phyloP scores from a whole-genome alignment of 2,797 vertebrate genomes.

The Propithecus perrieri region DNA sequence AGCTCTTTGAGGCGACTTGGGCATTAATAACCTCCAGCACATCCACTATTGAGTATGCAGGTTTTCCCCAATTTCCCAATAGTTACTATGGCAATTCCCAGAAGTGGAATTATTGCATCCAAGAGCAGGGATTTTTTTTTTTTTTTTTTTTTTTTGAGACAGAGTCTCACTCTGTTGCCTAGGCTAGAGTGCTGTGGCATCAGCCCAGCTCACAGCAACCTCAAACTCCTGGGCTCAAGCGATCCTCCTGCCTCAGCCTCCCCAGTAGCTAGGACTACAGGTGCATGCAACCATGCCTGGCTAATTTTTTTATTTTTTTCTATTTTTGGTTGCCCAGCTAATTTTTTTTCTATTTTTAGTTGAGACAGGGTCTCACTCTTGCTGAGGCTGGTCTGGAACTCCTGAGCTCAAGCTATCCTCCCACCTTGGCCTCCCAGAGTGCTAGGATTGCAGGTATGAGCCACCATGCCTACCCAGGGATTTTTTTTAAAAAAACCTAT shows the following conservation, averaged over 20 bases:
- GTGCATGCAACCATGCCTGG: too few species aligned
- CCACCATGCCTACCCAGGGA: too few species aligned
- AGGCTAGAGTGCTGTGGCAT: background rate
- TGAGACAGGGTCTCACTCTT: too few species aligned
- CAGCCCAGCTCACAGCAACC: background rate
- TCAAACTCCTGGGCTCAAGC: background rate
- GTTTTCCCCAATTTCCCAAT: background rate
- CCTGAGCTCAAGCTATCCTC: too few species aligned
- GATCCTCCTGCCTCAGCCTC: too few species aligned
- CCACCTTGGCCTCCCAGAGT: too few species aligned
- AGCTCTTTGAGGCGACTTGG: conserved; percentile 2
- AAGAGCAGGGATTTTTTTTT: background rate
- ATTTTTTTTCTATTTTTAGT: too few species aligned
- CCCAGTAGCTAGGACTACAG: background rate
- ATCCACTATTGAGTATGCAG: background rate
- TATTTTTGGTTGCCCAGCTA: too few species aligned
- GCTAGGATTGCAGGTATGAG: too few species aligned
- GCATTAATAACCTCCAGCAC: background rate
- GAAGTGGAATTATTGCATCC: background rate
- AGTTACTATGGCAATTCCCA: background rate
- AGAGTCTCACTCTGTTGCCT: background rate
- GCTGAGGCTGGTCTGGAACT: too few species aligned
- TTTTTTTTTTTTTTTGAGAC: background rate
- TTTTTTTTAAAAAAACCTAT: too few species aligned
- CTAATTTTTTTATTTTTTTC: too few species aligned